These are phyloP conservation scores for Chaitophorus viminalis DNA, from an alignment of 2,888 invertebrate species.

Conservation along the genomic window DNA sequence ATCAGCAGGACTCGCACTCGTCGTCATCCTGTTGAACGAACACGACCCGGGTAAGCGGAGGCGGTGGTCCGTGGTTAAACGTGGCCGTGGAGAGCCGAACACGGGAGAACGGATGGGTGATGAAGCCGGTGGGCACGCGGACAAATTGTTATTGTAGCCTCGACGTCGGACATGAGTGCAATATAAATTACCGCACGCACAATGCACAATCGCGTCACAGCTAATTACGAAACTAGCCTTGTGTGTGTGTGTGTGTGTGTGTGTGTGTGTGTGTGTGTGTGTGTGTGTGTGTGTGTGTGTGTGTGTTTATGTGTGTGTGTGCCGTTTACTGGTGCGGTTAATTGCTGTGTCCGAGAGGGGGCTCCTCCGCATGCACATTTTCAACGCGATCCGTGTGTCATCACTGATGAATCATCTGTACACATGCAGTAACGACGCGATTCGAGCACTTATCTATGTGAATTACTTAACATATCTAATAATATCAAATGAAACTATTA, in stretches of 20 bases:
- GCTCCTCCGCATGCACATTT: background rate
- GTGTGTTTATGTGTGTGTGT: too few relatives aligned
- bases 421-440: background rate
- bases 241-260: too few relatives aligned
- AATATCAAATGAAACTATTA: too few relatives aligned
- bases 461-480: too few relatives aligned
- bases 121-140: background rate
- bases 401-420: too few relatives aligned
- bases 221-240: constrained; percentile 3
- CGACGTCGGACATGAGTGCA: background rate
- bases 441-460: background rate
- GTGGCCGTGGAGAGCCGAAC: background rate
- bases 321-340: background rate
- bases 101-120: too few relatives aligned
- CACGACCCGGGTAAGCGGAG: background rate
- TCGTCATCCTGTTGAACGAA: too few relatives aligned
- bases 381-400: background rate
- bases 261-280: too few relatives aligned
- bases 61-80: background rate
- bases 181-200: background rate
- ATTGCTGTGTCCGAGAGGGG: background rate
- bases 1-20: too few relatives aligned
- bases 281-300: too few relatives aligned
- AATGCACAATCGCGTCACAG: background rate
- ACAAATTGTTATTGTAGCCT: constrained; percentile 13